Base-by-base conservation (phyloP, 2,888 invertebrate genomes). In the Dusona sp. region DNA sequence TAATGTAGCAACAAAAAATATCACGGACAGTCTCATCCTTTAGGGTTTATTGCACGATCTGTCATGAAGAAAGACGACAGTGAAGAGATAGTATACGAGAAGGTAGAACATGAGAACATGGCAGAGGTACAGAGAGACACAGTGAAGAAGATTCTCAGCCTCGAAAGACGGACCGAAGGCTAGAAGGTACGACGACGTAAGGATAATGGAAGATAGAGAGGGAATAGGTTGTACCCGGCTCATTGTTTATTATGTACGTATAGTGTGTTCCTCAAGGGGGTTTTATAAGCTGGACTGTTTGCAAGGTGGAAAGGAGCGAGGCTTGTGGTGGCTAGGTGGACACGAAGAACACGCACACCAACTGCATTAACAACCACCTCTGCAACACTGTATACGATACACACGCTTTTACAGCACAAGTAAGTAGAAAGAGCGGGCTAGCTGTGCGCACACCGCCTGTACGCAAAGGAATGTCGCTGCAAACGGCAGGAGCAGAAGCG, bases 391-490 rank as follows among this genome's bases (percentile, higher is more conserved):
- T 70, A 61, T 38, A 45, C 72, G 68, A 79, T 80, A 67, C 74
- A 51, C 80, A 51, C 84, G 80, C 86, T 77, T 83, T 77, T 82
- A 61, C 79, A 51, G 51, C 57, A 54, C 67, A 77, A 83, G 80
- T 73, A 85, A 85, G 84, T 51, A 54, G 79, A 87, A 81, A 88
- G 86, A 84, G 83, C 57, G 81, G 68, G 81, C 48, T 79, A 83
- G 70, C 83, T 65, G 72, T 82, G 79, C 75, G 82, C 83, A 79
- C 83, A 79, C 79, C 67, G 79, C 54, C 54, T 67, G 87, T 85
- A 88, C 87, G 88, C 88, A 87, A 88, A 90, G 90, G 90, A 90
- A 90, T 91, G 88, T 86, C 87, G 89, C 85, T 88, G 85, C 84
- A 87, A 83, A 80, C 85, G 82, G 79, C 87, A 84, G 79, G 65